Percentiles rank a stretch among this genome's conserved stretches.
Evolutionary conservation across 2,113 vertebrate species (phyloP).

Genomic region (Theristicus caerulescens): DNA sequence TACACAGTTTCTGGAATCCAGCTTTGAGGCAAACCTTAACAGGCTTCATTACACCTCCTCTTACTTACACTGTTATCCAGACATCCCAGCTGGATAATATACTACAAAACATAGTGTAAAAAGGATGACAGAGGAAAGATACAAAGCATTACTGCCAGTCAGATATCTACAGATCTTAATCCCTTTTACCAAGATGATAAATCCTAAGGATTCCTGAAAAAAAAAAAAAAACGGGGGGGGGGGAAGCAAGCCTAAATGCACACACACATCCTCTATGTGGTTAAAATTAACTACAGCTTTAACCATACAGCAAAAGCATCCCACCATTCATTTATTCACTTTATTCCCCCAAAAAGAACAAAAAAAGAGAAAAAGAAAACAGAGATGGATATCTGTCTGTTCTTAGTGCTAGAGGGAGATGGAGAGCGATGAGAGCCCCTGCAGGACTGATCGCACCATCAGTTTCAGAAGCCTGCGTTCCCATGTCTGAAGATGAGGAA

Average conservation of each 20-base stretch:
- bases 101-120: neutral
- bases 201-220: neutral
- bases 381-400: neutral
- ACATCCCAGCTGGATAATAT: neutral
- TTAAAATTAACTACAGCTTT: neutral
- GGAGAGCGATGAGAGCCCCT: neutral
- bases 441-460: neutral
- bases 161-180: slow-evolving; percentile 26
- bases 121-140: neutral
- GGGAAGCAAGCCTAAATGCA: neutral
- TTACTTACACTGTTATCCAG: neutral
- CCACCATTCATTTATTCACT: neutral
- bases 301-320: neutral
- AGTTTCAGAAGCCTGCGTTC: neutral
- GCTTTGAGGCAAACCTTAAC: neutral
- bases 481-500: neutral
- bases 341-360: neutral
- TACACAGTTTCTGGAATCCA: neutral
- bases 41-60: neutral
- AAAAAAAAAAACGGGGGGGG: neutral
- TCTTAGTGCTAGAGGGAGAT: slow-evolving; percentile 4
- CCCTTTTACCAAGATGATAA: neutral
- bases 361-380: neutral
- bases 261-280: neutral
- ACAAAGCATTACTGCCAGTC: neutral